A percentile compares a stretch with the other conserved stretches of the same genome.
Evolutionary conservation across 92 coral and sea anemone genomes (phyloP).

Genomic region (Palythoa grandis): DNA sequence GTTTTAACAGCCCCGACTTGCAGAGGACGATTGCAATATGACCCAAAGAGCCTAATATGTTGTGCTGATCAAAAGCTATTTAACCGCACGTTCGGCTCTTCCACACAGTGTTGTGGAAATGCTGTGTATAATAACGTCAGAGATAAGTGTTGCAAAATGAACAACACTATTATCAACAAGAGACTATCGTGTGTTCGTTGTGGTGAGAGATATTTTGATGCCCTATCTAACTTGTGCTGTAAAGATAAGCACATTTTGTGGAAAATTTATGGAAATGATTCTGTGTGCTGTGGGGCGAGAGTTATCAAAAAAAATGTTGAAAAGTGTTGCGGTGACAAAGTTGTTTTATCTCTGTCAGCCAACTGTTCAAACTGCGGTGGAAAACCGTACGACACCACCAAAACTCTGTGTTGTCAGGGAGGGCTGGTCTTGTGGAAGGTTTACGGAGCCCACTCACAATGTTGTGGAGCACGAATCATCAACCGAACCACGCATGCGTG

Average conservation of each 20-base stretch:
- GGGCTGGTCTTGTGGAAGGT: background rate
- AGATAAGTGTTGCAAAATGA: background rate
- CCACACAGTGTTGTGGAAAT: slow-evolving; percentile 4
- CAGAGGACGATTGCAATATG: background rate
- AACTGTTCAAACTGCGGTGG: slow-evolving; percentile 9
- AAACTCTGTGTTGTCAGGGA: background rate
- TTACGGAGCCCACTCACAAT: background rate
- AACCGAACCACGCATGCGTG: background rate
- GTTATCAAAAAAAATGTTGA: background rate
- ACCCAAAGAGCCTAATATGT: slow-evolving; percentile 1
- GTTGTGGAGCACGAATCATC: slow-evolving; percentile 6
- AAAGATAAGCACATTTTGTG: background rate
- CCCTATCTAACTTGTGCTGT: slow-evolving; percentile 1
- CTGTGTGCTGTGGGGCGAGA: slow-evolving; percentile 9
- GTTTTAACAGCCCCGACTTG: background rate
- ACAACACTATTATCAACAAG: background rate
- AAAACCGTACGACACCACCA: background rate
- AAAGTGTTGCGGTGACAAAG: slow-evolving; percentile 4
- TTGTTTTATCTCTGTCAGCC: background rate
- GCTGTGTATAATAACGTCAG: background rate
- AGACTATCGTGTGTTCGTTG: slow-evolving; percentile 7
- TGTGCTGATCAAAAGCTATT: background rate
- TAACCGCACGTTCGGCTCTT: slow-evolving; percentile 3
- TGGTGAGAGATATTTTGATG: background rate
- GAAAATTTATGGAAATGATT: slow-evolving; percentile 8